These are phyloP conservation scores for Hippocampus kuda DNA, from an alignment of 2,797 vertebrate genomes.

Conservation along the genomic window DNA sequence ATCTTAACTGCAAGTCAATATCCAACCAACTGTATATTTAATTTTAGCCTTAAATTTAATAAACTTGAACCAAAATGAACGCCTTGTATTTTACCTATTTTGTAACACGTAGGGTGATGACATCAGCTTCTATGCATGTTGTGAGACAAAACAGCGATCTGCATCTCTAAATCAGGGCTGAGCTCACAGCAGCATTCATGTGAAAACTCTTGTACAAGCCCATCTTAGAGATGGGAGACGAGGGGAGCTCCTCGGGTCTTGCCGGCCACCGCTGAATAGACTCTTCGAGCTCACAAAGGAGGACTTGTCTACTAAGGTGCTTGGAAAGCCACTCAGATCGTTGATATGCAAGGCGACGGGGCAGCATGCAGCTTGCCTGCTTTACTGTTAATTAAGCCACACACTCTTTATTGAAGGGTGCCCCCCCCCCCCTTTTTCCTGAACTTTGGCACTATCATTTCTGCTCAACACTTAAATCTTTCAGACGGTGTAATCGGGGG, in stretches of 20 bases:
- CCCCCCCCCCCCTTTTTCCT: slow-evolving; percentile 20
- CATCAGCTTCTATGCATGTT: neutral
- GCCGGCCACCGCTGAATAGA: slow-evolving; percentile 44
- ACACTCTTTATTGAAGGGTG: slow-evolving; percentile 55
- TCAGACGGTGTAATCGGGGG: neutral
- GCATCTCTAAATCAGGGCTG: neutral
- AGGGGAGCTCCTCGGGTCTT: slow-evolving; percentile 40
- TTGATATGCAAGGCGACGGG: slow-evolving; percentile 78
- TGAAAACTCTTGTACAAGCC: slow-evolving; percentile 27
- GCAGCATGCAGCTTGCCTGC: slow-evolving; percentile 61
- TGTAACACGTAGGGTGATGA: neutral
- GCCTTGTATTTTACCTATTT: neutral
- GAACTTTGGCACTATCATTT: slow-evolving; percentile 41
- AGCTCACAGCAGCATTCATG: slow-evolving; percentile 27
- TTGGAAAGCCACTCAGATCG: slow-evolving; percentile 68
- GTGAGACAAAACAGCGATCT: neutral
- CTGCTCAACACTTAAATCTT: slow-evolving; percentile 25
- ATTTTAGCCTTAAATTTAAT: neutral
- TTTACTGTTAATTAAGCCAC: slow-evolving; percentile 68
- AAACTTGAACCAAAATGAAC: neutral
- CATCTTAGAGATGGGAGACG: slow-evolving; percentile 34
- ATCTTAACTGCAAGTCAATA: neutral
- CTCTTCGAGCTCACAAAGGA: slow-evolving; percentile 68
- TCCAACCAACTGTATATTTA: neutral
- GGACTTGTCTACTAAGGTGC: slow-evolving; percentile 69